Base-by-base conservation (phyloP, 2,888 invertebrate species). In the Lydus trimaculatus region DNA sequence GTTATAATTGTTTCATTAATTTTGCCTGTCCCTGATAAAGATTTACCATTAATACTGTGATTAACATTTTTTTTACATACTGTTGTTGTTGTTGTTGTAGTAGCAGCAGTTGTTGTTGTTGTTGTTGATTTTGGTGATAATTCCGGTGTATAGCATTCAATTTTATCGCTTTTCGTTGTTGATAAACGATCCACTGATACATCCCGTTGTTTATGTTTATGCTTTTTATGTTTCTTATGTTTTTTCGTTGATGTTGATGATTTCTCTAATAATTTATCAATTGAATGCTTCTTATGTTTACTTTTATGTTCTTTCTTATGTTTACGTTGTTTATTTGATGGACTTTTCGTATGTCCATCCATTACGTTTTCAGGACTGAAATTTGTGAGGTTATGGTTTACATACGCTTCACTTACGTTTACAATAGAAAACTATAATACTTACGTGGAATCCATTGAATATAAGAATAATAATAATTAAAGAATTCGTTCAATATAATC, bases 151-250 rank as follows among this genome's bases (percentile, higher is more conserved):
- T 85, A 85, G 69, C 84, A 80, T 74, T 81, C 84, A 76, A 78
- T 81, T 68, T 79, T 81, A 66, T 82, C 79, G 67, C 75, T 76
- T 73, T 77, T 69, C 78, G 79, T 48, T 48, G 48, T 73, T 77
- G 84, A 72, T 79, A 84, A 74, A 82, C 82, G 75, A 81, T 84
- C 65, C 82, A 85, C 79, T 84, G 87, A 72, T 83, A 84, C 58
- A 85, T 86, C 75, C 67, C 82, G 84, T 31, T 83, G 84, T 79
- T 89, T 87, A 80, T 89, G 81, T 79, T 87, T 87, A 78, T 90
- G 84, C 83, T 91, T 88, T 84, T 91, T 88, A 79, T 88, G 90
- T 80, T 91, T 92, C 77, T 90, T 91, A 79, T 88, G 90, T 79
- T 91, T 92, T 77, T 90, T 91, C 71, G 86, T 23, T 48, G 48